Evolutionary conservation across 2,113 vertebrate genomes (phyloP), one percentile per base, ranked within the genome.

Genomic region (Actenoides hombroni): DNA sequence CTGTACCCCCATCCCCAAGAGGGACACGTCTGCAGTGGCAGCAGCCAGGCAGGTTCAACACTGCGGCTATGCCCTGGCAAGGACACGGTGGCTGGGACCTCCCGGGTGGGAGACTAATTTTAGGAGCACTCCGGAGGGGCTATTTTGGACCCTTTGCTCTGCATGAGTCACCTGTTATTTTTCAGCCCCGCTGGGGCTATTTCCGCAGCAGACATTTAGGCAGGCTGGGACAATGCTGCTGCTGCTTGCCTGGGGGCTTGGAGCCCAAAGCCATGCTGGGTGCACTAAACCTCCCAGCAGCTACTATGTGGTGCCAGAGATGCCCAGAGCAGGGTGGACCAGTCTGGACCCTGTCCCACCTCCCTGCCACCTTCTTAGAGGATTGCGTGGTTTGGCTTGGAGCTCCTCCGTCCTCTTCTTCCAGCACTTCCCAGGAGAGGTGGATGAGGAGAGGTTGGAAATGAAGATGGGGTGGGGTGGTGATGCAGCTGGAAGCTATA

Each of bases 111-210:
- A 74, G 26, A 87, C 95, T 97, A 94, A 95, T 97, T 97, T 96
- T 97, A 97, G 90, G 95, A 94, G 87, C 1, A 29, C 94, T 92
- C 87, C 65, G 68, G 90, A 94, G 95, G 92, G 94, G 88, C 87
- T 97, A 96, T 97, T 97, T 97, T 90, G 94, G 93, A 96, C 92
- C 94, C 76, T 96, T 96, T 95, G 86, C 88, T 96, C 83, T 88
- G 73, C 0, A 63, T 96, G 95, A 97, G 96, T 96, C 96, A 96
- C 94, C 92, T 95, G 92, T 92, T 96, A 97, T 96, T 97, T 95
- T 93, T 96, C 44, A 20, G 75, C 81, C 57, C 76, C 18, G 10
- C 71, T 69, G 82, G 92, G 94, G 46, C 68, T 92, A 63, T 95
- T 97, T 97, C 95, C 20, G 40, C 88, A 94, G 79, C 78, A 91